These are phyloP conservation scores for Pampus argenteus DNA, from an alignment of 2,797 vertebrate species.

Conservation along the genomic window DNA sequence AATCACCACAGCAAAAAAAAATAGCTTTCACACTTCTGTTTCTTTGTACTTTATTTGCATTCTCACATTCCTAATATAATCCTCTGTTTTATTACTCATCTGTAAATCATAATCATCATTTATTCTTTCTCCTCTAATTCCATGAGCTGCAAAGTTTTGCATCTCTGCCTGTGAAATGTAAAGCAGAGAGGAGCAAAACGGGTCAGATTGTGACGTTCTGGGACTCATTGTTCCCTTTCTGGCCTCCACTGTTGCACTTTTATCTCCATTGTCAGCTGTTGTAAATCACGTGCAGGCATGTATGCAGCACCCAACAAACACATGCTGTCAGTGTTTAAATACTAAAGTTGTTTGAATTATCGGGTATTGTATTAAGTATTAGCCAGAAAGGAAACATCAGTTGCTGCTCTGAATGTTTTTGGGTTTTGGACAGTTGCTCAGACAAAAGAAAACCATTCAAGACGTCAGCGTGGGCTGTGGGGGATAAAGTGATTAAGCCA, in stretches of 20 bases:
- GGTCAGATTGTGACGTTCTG: conserved; percentile 1
- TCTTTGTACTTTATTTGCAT: not conserved
- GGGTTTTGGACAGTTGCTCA: no score
- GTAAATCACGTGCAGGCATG: conserved; percentile 12
- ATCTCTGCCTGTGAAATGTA: not conserved
- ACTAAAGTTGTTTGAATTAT: not conserved
- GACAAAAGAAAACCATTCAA: no score
- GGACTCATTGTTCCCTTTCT: conserved; percentile 19
- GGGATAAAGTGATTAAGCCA: no score
- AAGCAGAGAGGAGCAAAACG: conserved; percentile 2
- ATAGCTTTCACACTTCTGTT: no score
- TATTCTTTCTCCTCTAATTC: not conserved
- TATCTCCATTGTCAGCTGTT: conserved; percentile 22
- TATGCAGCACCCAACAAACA: not conserved
- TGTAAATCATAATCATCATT: not conserved
- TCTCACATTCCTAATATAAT: not conserved
- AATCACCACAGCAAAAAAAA: not conserved
- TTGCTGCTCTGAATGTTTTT: not conserved
- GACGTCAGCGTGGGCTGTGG: no score
- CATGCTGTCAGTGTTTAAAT: not conserved
- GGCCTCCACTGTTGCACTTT: conserved; percentile 6
- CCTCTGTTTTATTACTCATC: not conserved
- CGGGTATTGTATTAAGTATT: no score
- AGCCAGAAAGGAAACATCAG: not conserved
- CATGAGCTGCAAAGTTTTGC: not conserved